Conservation (phyloP, 2,797 vertebrate species). For the Odontamblyopus rebecca region DNA sequence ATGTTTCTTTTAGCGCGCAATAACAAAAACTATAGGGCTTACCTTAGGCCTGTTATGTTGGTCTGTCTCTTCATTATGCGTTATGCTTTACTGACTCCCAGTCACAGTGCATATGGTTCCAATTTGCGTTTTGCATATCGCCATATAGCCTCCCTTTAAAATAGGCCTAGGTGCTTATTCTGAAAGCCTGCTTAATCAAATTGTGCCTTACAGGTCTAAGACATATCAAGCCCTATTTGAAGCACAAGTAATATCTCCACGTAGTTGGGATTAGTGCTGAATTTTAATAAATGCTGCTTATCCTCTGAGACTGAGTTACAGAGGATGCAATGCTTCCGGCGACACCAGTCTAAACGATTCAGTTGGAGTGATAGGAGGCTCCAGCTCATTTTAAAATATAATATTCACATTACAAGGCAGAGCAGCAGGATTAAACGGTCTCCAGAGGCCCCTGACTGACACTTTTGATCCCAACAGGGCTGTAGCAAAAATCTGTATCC, state of each 20-base stretch:
- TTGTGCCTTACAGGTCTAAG: neutral
- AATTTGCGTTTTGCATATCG: neutral
- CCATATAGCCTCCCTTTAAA: no score
- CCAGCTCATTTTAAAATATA: constrained; percentile 10
- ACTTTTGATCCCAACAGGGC: constrained; percentile 25
- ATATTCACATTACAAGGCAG: constrained; percentile 14
- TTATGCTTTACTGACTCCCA: neutral
- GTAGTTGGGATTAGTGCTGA: neutral
- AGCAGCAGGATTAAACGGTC: constrained; percentile 6
- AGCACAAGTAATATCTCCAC: neutral
- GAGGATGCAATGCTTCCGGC: constrained; percentile 6
- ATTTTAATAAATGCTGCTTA: constrained; percentile 9
- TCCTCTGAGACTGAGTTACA: constrained; percentile 4
- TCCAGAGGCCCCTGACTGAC: constrained; percentile 21
- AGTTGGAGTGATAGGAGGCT: constrained; percentile 5
- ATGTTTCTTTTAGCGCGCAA: neutral
- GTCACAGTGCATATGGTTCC: neutral
- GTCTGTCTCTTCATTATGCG: neutral
- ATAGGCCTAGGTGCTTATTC: neutral
- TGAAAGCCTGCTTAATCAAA: neutral
- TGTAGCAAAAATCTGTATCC: constrained; percentile 12
- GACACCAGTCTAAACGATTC: constrained; percentile 8
- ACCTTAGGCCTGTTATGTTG: no score
- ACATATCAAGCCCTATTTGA: constrained; percentile 13
- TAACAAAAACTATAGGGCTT: neutral